Evolutionary conservation across 2,888 invertebrate species (phyloP), one percentile per base, ranked within the genome.

Genomic region (Sericinus montela): DNA sequence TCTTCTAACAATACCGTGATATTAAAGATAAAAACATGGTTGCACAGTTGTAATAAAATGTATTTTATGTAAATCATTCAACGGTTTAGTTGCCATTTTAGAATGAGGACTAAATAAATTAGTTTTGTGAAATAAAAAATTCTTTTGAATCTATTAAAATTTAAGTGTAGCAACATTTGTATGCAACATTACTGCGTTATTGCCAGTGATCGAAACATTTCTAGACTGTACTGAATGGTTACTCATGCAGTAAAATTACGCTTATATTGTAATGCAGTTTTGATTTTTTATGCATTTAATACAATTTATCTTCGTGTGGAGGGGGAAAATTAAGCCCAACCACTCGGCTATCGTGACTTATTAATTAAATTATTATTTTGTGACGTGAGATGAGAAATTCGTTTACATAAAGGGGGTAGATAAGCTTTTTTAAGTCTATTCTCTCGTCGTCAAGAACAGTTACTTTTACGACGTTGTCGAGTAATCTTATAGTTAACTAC

Each of bases 1-100:
- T 39, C 30, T 29, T 30, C 19, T 16, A 37, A 41, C 25, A 30
- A 72, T 72, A 69, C 79, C 78, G 78, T 79, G 77, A 80, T 79
- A 76, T 74, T 67, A 63, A 67, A 65, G 70, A 38, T 51, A 51
- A 50, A 49, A 37, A 35, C n/a, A 36, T 40, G 29, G 36, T 51
- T 41, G 45, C 65, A 34, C 48, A 28, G 25, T 35, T 49, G 49
- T 49, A 36, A 48, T 37, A 43, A n/a, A 67, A 69, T 70, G 16
- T 39, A 32, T 65, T 69, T 72, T 74, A 68, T 69, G 67, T 67
- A 63, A 67, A 68, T 66, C 64, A 64, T 63, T 72, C 72, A 75
- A 78, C 73, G 68, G 68, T 78, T 81, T 67, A 71, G 81, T 82
- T 82, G 84, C 82, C 84, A 84, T 83, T 72, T 70, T 79, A 75